Evolutionary conservation across 1,140 invertebrate species (phyloP), one percentile per base, ranked within the genome.

Genomic region (Drosophila tani): DNA sequence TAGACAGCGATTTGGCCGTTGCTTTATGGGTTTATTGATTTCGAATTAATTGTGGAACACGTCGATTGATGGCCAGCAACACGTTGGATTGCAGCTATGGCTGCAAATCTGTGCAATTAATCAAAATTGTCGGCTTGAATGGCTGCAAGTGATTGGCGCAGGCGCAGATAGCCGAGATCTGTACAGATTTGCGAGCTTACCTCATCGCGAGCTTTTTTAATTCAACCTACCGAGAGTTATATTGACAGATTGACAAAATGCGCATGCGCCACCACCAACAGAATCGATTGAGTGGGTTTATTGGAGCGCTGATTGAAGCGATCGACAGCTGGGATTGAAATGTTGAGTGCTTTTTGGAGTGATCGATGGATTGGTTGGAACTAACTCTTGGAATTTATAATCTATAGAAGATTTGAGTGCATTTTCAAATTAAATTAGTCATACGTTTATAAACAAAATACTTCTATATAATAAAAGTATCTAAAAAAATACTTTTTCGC

Each of bases 161-260:
- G 47, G 59, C 21, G 29, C n/a, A 41, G 49, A 70, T 70, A 53
- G 63, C 11, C 27, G 43, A 47, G 69, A 71, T 71, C 69, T 50
- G 51, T 55, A 46, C 19, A 68, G 67, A 70, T 68, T 47, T 56
- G 15, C 7, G 15, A 57, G 75, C 75, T 79, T 74, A 79, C 76
- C 77, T 79, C 76, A 79, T 79, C 59, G 74, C 29, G 5, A 64
- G 75, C 46, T 57, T 75, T 77, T 82, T 69, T 57, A 78, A 82
- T 68, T 69, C 58, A 35, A 47, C 14, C 50, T 50, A 60, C 57
- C 38, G 70, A 66, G 66, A 41, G 53, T 40, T n/a, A 7, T 80
- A 75, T 65, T 79, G 80, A 75, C 75, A 71, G 65, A 66, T 75
- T 86, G 79, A 86, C 80, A 86, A 86, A 73, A 63, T 27, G 67